Conservation (phyloP, 2,797 vertebrate species). For the Sebastes ruberrimus region DNA sequence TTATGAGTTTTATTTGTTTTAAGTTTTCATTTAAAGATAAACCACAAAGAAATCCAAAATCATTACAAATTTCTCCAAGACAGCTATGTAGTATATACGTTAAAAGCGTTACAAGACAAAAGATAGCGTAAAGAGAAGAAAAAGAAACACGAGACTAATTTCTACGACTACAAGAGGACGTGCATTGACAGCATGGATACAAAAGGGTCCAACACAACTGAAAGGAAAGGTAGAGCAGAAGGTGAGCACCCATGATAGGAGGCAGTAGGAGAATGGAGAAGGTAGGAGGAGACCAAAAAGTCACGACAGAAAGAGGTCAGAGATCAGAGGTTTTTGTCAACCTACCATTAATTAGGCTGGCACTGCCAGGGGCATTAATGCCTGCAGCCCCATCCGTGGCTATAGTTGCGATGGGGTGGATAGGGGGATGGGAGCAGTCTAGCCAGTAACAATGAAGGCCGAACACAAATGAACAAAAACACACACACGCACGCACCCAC, state of each 20-base stretch:
- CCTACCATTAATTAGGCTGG: constrained; percentile 99
- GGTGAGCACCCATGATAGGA: constrained; percentile 37
- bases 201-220: constrained; percentile 48
- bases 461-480: constrained; percentile 72
- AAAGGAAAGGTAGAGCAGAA: constrained; percentile 27
- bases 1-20: neutral
- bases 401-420: constrained; percentile 93
- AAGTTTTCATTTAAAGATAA: neutral
- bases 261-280: constrained; percentile 45
- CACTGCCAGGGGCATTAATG: constrained; percentile 94
- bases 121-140: constrained; percentile 26
- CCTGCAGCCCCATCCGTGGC: constrained; percentile 96
- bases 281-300: constrained; percentile 49
- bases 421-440: constrained; percentile 96
- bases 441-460: constrained; percentile 91
- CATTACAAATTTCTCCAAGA: neutral
- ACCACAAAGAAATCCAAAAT: neutral
- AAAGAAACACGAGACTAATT: constrained; percentile 24
- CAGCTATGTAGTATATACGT: neutral
- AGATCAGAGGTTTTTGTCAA: constrained; percentile 82
- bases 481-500: constrained; percentile 29
- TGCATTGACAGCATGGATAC: constrained; percentile 75
- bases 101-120: constrained; percentile 8
- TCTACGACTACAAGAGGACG: constrained; percentile 61
- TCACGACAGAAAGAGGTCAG: constrained; percentile 77